A percentile compares a stretch with the other conserved stretches of the same genome.
These are phyloP conservation scores for Paralvinella palmiformis DNA, from an alignment of 1,140 invertebrate species.

Conservation along the genomic window DNA sequence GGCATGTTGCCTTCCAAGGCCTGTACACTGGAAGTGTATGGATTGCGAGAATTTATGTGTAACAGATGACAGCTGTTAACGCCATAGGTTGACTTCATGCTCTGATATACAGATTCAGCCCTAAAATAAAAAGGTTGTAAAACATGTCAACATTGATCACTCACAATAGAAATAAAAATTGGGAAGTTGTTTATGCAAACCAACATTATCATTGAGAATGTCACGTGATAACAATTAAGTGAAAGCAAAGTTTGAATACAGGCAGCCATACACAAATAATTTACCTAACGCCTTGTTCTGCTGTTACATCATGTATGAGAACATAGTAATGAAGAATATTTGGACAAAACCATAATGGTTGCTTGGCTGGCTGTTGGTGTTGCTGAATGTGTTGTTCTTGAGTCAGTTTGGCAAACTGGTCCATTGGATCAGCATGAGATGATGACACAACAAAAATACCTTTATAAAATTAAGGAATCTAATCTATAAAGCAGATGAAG, in stretches of 20 bases:
- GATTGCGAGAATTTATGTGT: constrained; percentile 69
- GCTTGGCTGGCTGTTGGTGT: constrained; percentile 65
- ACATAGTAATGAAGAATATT: constrained; percentile 83
- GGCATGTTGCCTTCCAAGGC: constrained; percentile 55
- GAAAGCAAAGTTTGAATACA: background rate
- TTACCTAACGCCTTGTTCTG: constrained; percentile 60
- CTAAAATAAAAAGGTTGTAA: constrained; percentile 52
- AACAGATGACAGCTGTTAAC: constrained; percentile 78
- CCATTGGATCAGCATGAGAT: constrained; percentile 70
- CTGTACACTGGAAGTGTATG: constrained; percentile 49
- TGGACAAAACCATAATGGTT: constrained; percentile 81
- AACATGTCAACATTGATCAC: constrained; percentile 13
- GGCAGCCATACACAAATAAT: constrained; percentile 20
- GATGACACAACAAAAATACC: constrained; percentile 72
- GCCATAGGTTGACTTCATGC: constrained; percentile 78
- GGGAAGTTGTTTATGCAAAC: background rate
- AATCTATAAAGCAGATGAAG: no score
- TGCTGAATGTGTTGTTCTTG: constrained; percentile 72
- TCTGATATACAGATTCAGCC: constrained; percentile 73
- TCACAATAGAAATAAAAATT: background rate
- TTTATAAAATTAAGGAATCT: constrained; percentile 17
- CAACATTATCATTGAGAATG: background rate
- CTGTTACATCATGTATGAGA: constrained; percentile 75
- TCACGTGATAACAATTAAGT: background rate
- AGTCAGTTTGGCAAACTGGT: constrained; percentile 67